These are phyloP conservation scores for Sepioteuthis lessoniana DNA, from an alignment of 2,888 invertebrate species.

Conservation along the genomic window DNA sequence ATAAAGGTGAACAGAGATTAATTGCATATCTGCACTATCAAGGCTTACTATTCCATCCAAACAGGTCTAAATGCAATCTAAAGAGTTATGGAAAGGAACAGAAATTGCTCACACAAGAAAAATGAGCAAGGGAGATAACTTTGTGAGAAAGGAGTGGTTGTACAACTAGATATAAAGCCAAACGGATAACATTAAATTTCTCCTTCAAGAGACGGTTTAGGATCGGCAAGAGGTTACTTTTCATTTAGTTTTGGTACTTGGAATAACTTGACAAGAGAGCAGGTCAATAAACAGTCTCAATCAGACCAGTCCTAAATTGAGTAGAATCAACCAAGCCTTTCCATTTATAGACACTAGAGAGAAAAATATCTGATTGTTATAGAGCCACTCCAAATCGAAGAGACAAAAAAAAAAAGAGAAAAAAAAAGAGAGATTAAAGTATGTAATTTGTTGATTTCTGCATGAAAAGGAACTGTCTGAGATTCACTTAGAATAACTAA, in stretches of 20 bases:
- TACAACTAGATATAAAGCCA: background rate
- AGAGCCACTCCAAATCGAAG: background rate
- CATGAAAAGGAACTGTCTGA: background rate
- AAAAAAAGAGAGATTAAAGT: background rate
- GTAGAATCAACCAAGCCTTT: background rate
- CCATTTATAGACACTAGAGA: background rate
- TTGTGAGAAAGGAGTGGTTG: background rate
- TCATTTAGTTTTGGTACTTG: background rate
- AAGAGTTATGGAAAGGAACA: background rate
- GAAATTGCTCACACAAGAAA: background rate
- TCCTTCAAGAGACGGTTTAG: background rate
- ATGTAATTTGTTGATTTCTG: background rate
- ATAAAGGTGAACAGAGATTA: too few species aligned
- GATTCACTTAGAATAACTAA: background rate
- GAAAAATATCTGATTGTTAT: background rate
- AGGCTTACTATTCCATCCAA: background rate
- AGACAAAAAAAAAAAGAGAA: too few species aligned
- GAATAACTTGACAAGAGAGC: background rate
- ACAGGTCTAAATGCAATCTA: background rate
- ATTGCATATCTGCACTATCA: too few species aligned
- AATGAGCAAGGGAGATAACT: constrained; percentile 2
- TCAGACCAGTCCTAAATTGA: background rate
- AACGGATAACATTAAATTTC: background rate
- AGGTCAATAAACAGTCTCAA: background rate
- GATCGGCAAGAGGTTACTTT: background rate